Percentiles rank a stretch among this genome's conserved stretches.
phyloP scores from a whole-genome alignment of 2,888 invertebrate species.

The Adineta ricciae region DNA sequence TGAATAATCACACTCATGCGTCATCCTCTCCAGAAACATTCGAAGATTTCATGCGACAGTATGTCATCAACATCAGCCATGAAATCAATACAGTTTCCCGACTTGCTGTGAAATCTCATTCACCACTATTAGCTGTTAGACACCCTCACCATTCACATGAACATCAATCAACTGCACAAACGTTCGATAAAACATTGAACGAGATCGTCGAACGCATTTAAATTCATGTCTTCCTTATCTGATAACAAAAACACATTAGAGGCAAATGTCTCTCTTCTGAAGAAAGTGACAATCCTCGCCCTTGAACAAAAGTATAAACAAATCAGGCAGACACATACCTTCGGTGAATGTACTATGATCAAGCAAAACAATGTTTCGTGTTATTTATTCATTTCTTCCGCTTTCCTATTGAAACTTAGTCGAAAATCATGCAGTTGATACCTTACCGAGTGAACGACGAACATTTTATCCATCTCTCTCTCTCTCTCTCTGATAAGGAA shows the following conservation, averaged over 20 bases:
- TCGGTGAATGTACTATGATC: too few relatives aligned
- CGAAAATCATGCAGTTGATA: too few relatives aligned
- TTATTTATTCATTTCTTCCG: too few relatives aligned
- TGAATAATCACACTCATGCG: background rate
- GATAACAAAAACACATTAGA: background rate
- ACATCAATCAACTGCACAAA: slow-evolving; percentile 4
- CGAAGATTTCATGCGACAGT: slow-evolving; percentile 25
- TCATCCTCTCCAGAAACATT: background rate
- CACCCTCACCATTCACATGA: slow-evolving; percentile 7
- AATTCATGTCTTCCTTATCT: background rate
- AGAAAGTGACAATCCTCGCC: too few relatives aligned
- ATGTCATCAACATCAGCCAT: slow-evolving; percentile 25
- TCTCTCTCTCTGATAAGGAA: too few relatives aligned
- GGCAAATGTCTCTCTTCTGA: too few relatives aligned
- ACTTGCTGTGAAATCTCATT: slow-evolving; percentile 27
- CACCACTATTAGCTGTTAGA: slow-evolving; percentile 29
- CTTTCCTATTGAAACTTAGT: too few relatives aligned
- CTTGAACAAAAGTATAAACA: too few relatives aligned
- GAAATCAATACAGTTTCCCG: slow-evolving; percentile 25
- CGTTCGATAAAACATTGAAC: background rate
- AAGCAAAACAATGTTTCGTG: too few relatives aligned
- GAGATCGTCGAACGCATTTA: background rate
- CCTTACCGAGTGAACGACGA: too few relatives aligned
- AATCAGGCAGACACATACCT: too few relatives aligned
- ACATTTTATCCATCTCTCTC: too few relatives aligned